These are phyloP conservation scores for Pocillopora meandrina DNA, from an alignment of 92 coral and sea anemone genomes.

Conservation along the genomic window DNA sequence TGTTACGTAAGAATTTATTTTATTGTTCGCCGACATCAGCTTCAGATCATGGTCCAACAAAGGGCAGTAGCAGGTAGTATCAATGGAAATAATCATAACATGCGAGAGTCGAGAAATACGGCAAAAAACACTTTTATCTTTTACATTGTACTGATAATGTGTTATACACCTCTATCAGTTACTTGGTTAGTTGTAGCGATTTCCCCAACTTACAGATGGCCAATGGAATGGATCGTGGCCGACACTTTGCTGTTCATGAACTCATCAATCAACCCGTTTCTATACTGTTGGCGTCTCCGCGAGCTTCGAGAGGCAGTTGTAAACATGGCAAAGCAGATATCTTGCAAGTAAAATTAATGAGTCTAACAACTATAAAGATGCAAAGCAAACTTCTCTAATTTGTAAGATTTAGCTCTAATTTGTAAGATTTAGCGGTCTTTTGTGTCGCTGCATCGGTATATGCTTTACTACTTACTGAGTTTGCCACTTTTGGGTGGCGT, in stretches of 20 bases:
- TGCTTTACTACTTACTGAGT: no score
- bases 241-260: slow-evolving; percentile 14
- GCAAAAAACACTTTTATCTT: slow-evolving; percentile 5
- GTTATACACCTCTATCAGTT: slow-evolving; percentile 6
- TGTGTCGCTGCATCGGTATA: no score
- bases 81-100: background rate
- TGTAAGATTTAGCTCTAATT: no score
- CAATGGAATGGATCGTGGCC: background rate
- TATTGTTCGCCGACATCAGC: slow-evolving; percentile 9
- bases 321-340: background rate
- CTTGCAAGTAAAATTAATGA: background rate
- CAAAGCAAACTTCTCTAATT: no score
- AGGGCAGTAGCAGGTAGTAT: background rate
- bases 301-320: slow-evolving; percentile 12
- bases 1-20: slow-evolving; percentile 16
- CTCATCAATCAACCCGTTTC: slow-evolving; percentile 4
- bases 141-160: background rate
- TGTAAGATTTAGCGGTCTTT: no score
- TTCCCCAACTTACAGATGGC: background rate
- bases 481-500: no score
- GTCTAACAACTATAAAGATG: background rate
- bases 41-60: slow-evolving; percentile 3
- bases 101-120: background rate
- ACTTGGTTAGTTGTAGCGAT: background rate
- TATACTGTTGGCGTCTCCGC: slow-evolving; percentile 1